phyloP scores from a whole-genome alignment of 2,113 vertebrate species.

The Apistogramma diplotaenia region DNA sequence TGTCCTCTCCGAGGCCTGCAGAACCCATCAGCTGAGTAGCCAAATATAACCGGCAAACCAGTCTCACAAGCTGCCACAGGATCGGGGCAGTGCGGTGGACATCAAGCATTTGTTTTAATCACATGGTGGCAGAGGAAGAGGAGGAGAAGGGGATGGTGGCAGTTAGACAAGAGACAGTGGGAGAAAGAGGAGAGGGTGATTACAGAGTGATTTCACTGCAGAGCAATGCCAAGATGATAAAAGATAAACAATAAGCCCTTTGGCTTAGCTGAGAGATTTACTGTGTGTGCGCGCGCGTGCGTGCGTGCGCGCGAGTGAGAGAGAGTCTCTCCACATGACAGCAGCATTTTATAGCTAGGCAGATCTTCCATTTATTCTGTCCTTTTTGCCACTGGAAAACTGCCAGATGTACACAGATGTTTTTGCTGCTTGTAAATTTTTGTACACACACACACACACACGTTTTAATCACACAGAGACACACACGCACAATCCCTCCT shows the following conservation, averaged over 20 bases:
- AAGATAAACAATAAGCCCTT: constrained; percentile 12
- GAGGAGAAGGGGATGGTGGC: not conserved
- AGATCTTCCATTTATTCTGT: not conserved
- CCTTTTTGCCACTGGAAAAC: not conserved
- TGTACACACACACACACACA: not conserved
- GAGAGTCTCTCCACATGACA: not conserved
- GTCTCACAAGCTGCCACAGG: constrained; percentile 44
- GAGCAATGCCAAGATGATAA: constrained; percentile 14
- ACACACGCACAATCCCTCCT: not conserved
- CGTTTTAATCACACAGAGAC: not conserved
- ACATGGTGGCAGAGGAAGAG: constrained; percentile 10
- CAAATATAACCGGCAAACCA: constrained; percentile 46
- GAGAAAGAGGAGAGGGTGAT: not conserved
- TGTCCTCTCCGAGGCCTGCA: constrained; percentile 5
- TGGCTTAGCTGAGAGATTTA: constrained; percentile 12
- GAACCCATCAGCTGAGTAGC: constrained; percentile 8
- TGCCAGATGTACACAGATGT: constrained; percentile 2
- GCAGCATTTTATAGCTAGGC: not conserved
- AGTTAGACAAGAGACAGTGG: not conserved
- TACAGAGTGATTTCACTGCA: constrained; percentile 31
- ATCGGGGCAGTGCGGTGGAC: constrained; percentile 9
- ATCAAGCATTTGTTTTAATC: constrained; percentile 39
- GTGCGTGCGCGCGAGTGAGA: not conserved
- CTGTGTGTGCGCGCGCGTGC: not conserved
- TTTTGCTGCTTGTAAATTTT: not conserved